A percentile compares a stretch with the other conserved stretches of the same genome.
Evolutionary conservation across 2,888 invertebrate species (phyloP).

Genomic region (Arrhopalites spinosus): DNA sequence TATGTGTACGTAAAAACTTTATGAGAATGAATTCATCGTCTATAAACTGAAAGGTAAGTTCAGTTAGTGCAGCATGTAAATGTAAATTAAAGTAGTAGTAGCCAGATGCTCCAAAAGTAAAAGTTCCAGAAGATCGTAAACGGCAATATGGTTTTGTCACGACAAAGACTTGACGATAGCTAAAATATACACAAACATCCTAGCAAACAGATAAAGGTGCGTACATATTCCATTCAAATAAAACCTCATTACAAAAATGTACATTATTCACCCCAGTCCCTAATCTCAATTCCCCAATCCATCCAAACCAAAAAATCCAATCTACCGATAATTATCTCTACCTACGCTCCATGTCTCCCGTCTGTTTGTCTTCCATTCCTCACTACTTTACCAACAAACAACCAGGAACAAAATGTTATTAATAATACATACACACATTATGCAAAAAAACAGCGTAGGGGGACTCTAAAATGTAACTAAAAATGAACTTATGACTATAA

Average conservation of each 20-base stretch:
- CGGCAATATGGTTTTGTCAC: slow-evolving; percentile 11
- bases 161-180: slow-evolving; percentile 20
- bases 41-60: no score
- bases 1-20: no score
- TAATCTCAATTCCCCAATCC: background rate
- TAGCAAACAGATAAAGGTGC: background rate
- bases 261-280: background rate
- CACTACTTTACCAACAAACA: background rate
- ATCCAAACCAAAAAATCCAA: background rate
- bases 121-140: background rate
- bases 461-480: no score
- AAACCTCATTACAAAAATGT: no score
- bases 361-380: background rate
- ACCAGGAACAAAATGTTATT: background rate
- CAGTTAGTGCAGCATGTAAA: background rate
- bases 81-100: background rate
- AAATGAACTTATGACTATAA: no score
- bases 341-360: background rate
- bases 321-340: background rate
- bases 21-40: no score
- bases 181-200: slow-evolving; percentile 17
- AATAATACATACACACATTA: no score
- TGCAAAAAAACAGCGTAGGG: no score
- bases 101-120: slow-evolving; percentile 10
- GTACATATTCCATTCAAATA: no score